Base-by-base conservation (phyloP, 1,140 invertebrate species). In the Melanaphis sacchari region DNA sequence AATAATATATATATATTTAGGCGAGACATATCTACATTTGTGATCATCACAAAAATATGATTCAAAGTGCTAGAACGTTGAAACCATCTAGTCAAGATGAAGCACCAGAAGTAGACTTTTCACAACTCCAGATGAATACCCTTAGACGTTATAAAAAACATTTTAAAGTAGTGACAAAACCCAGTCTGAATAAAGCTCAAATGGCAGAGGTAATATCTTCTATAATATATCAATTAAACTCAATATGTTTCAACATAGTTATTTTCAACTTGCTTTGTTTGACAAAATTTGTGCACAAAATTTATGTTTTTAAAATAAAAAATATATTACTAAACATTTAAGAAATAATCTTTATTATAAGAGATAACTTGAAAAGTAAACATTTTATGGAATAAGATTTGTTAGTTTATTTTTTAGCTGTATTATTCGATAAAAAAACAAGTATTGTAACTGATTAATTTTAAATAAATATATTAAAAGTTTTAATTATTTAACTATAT, bases 21-120 rank as follows among this genome's bases (percentile, higher is more conserved):
- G 98, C 98, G 66, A 96, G 97, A 94, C 98, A 99, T 95, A 99
- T 98, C 95, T 99, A 99, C 95, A 99, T 99, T 94, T 99, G 99
- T 96, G 99, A 99, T 95, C 97, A 97, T 95, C 99, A 99, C 95
- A 99, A 99, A 95, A 97, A 97, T 95, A 97, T 99, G 94, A 99
- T 99, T 94, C 98, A 99, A 95, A 98, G 97, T 95, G 98, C 98
- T 26, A 96, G 98, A 94, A 97, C 97, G 9, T 97, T 98, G 94
- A 97, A 98, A 87, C 96, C 98, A 94, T 93, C 91, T 38, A 96
- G 98, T 94, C 98, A 98, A 95, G 98, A 99, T 95, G 98, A 99
- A 95, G 95, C 97, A 92, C 98, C 98, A 40, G 98, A 99, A 95
- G 98, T 99, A 93, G 98, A 99, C 95, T 96, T 99, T 93, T 98